These are phyloP conservation scores for Sus scrofa DNA, from an alignment of 2,113 vertebrate genomes.

Conservation along the genomic window DNA sequence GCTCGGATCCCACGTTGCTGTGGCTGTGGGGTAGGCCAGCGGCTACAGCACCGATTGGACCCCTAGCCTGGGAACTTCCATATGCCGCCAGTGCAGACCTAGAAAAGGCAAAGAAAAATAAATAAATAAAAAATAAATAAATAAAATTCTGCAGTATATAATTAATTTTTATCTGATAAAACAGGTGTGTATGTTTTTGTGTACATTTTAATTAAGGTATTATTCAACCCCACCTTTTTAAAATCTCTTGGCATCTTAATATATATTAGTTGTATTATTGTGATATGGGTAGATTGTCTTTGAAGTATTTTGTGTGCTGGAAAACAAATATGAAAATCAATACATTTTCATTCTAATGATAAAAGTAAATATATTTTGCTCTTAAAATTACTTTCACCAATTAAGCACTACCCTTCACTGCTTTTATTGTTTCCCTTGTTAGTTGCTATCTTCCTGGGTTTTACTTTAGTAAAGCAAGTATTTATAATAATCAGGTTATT, in stretches of 20 bases:
- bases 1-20: too few relatives aligned
- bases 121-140: too few relatives aligned
- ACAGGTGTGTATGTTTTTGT: background rate
- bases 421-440: slow-evolving; percentile 62
- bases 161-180: background rate
- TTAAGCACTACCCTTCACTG: slow-evolving; percentile 58
- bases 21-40: too few relatives aligned
- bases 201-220: background rate
- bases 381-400: slow-evolving; percentile 67
- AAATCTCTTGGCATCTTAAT: background rate
- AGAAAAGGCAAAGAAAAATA: too few relatives aligned
- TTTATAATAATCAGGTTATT: background rate
- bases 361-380: slow-evolving; percentile 66
- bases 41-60: too few relatives aligned
- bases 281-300: slow-evolving; percentile 67
- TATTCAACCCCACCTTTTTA: background rate
- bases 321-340: slow-evolving; percentile 83
- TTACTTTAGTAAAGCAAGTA: slow-evolving; percentile 64
- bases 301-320: slow-evolving; percentile 71
- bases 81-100: too few relatives aligned
- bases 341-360: slow-evolving; percentile 80
- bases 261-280: slow-evolving; percentile 61
- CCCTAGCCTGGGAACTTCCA: too few relatives aligned
- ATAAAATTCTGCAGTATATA: background rate
- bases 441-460: slow-evolving; percentile 56